phyloP scores from a whole-genome alignment of 2,888 invertebrate genomes.

The Synergus umbraculus region DNA sequence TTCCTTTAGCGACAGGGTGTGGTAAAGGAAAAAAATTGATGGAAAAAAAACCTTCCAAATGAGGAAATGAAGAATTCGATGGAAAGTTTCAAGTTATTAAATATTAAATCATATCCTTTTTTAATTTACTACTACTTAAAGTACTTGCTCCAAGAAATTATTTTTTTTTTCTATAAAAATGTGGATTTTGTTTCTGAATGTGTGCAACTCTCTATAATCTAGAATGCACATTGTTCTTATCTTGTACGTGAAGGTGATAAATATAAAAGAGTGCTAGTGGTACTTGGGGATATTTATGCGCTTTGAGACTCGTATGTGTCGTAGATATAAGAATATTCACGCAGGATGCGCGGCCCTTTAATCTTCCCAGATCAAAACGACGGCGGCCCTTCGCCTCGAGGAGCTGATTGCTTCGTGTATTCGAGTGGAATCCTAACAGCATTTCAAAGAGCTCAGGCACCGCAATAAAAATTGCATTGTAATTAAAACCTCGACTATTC shows the following conservation, averaged over 20 bases:
- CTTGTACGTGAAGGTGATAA: slow-evolving; percentile 21
- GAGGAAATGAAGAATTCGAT: neutral
- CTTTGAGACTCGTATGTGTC: slow-evolving; percentile 58
- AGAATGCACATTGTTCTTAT: slow-evolving; percentile 11
- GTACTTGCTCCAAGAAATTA: too few species aligned
- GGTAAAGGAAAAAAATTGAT: neutral
- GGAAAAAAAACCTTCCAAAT: neutral
- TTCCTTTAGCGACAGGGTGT: slow-evolving; percentile 1
- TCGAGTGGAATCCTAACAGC: slow-evolving; percentile 74
- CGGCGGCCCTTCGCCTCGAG: slow-evolving; percentile 59
- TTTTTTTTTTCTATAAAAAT: neutral
- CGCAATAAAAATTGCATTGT: slow-evolving; percentile 76
- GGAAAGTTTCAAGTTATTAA: neutral
- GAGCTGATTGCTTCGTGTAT: slow-evolving; percentile 74
- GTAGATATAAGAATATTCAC: slow-evolving; percentile 51
- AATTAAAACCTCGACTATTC: slow-evolving; percentile 69
- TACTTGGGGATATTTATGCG: slow-evolving; percentile 65
- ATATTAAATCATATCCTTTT: slow-evolving; percentile 2
- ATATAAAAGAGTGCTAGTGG: slow-evolving; percentile 34
- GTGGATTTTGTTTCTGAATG: neutral
- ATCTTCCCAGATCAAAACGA: slow-evolving; percentile 76
- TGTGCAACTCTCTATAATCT: neutral
- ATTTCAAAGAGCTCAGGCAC: slow-evolving; percentile 71
- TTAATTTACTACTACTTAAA: neutral
- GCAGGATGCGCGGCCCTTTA: slow-evolving; percentile 69